phyloP scores from a whole-genome alignment of 2,113 vertebrate genomes.

The Varanus komodoensis region DNA sequence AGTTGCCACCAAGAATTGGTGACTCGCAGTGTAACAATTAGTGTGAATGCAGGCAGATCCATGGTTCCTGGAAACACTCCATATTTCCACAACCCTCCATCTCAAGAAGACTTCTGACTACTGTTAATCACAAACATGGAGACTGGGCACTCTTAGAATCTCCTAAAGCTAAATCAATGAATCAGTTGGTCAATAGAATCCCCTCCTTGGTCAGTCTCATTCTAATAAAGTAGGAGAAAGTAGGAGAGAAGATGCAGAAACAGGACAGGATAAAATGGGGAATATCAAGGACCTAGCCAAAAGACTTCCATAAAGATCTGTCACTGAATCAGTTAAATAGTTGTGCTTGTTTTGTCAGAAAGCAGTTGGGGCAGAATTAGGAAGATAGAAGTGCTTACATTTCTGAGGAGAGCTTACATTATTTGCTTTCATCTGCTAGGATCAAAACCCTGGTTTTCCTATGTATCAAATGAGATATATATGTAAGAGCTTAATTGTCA shows the following conservation, averaged over 20 bases:
- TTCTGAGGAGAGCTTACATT: neutral
- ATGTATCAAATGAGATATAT: neutral
- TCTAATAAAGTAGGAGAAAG: slow-evolving; percentile 5
- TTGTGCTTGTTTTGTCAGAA: neutral
- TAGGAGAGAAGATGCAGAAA: neutral
- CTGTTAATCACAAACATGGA: neutral
- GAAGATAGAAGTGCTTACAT: neutral
- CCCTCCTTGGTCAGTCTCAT: slow-evolving; percentile 26
- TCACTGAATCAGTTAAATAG: neutral
- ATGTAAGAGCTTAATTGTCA: neutral
- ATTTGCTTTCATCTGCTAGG: neutral
- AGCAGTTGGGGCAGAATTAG: neutral
- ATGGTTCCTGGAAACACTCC: neutral
- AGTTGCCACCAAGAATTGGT: neutral
- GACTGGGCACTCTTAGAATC: neutral
- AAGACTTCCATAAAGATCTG: neutral
- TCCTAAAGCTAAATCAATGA: no score
- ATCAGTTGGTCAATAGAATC: no score
- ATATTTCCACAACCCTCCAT: neutral
- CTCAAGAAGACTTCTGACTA: neutral
- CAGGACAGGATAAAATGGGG: neutral
- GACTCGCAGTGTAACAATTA: neutral
- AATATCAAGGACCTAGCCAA: neutral
- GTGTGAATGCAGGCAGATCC: neutral
- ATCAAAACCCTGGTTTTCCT: neutral